phyloP scores from a whole-genome alignment of 2,888 invertebrate genomes.

The Heliothis peltigera region DNA sequence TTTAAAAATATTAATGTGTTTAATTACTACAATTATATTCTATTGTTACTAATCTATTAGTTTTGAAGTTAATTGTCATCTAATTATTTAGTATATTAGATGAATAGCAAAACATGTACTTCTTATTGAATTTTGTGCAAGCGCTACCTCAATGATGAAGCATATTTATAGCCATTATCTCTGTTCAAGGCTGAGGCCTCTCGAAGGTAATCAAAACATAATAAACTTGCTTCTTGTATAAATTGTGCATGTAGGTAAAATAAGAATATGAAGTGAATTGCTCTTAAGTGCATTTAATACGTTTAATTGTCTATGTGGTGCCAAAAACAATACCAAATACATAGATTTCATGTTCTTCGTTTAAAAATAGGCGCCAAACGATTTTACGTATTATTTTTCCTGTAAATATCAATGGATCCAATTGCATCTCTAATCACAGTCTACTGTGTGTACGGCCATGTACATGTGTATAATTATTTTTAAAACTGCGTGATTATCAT shows the following conservation, averaged over 20 bases:
- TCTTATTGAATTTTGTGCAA: conserved; percentile 3
- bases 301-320: conserved; percentile 2
- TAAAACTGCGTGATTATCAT: conserved; percentile 9
- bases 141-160: conserved; percentile 28
- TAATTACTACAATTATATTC: neutral
- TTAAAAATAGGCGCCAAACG: conserved; percentile 52
- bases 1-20: no score
- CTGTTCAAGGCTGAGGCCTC: conserved; percentile 31
- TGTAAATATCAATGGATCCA: conserved; percentile 24
- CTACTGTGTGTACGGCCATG: neutral
- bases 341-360: neutral
- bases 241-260: conserved; percentile 21
- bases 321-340: neutral
- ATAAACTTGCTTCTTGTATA: conserved; percentile 7
- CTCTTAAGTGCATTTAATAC: neutral
- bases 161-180: conserved; percentile 31
- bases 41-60: neutral
- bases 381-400: conserved; percentile 24
- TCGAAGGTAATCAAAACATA: conserved; percentile 22
- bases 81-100: neutral
- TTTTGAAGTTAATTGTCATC: neutral
- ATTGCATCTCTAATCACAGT: neutral
- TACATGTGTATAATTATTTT: neutral
- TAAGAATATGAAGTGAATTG: neutral
- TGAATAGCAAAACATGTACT: neutral